Evolutionary conservation across 2,888 invertebrate genomes (phyloP), one percentile per base, ranked within the genome.

Genomic region (Meiosimyza decipiens): DNA sequence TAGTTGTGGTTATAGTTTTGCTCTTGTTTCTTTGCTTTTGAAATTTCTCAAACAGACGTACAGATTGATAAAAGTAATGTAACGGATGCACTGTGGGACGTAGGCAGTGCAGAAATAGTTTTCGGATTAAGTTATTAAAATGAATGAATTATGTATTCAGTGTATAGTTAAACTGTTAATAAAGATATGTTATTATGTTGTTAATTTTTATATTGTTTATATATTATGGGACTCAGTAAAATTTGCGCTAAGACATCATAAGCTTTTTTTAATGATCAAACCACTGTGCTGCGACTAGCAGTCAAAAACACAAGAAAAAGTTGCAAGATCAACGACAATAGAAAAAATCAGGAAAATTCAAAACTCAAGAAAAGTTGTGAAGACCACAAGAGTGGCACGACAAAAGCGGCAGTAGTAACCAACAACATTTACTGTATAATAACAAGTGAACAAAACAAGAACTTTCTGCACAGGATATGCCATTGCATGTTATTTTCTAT

Each of bases 41-140:
- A 40, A 40, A 40, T 9, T 40, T 40, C 40, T 9, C 40, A 9
- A 9, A 9, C 40, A 40, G 40, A 40, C 40, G 9, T 40, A 40
- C 13, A 22, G 60, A 28, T 33, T n/a, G 60, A 60, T 60, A 60
- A 33, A 13, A 60, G 60, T 40, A 60, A n/a, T 22, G 15, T 33
- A 28, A 7, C 22, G 33, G 28, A 40, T 22, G 12, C 28, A 28
- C 22, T 28, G 57, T 13, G 16, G 54, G 28, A 28, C 28, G 28
- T 28, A 28, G 28, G 28, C 4, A 28, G 4, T 28, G 28, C 28
- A 28, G 28, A 28, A 28, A 4, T 28, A 4, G 28, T 28, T 28
- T 28, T 3, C 4, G 28, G 3, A 28, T 28, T 28, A 28, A 28
- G 28, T 28, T 3, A 28, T 28, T 28, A 28, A 28, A 28, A 28